Evolutionary conservation across 2,113 vertebrate genomes (phyloP).

Genomic region (Hippocampus zosterae): DNA sequence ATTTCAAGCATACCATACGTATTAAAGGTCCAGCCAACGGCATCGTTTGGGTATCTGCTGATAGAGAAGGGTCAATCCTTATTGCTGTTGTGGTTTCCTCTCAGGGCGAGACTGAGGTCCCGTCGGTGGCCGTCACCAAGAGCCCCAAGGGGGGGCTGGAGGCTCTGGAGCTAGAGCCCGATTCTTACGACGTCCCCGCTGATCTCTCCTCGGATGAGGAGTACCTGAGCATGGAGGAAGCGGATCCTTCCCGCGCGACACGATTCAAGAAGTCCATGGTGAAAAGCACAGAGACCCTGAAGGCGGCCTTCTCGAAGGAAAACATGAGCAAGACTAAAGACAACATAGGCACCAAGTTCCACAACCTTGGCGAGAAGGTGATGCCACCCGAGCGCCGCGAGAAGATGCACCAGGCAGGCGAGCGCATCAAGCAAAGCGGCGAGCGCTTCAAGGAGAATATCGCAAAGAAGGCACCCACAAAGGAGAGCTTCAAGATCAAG

Average conservation of each 20-base stretch:
- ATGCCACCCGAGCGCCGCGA: slow-evolving; percentile 88
- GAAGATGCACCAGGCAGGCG: slow-evolving; percentile 86
- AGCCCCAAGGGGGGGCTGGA: slow-evolving; percentile 76
- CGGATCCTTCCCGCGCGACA: slow-evolving; percentile 74
- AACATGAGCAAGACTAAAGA: slow-evolving; percentile 89
- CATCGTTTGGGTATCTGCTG: too few species aligned
- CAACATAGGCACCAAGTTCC: slow-evolving; percentile 87
- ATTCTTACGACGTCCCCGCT: slow-evolving; percentile 76
- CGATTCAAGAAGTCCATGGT: slow-evolving; percentile 85
- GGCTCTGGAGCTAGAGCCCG: slow-evolving; percentile 71
- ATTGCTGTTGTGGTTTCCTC: slow-evolving; percentile 9
- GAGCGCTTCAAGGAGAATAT: slow-evolving; percentile 88
- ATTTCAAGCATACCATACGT: too few species aligned
- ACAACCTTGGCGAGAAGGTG: slow-evolving; percentile 86
- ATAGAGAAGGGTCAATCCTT: background rate
- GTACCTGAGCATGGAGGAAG: slow-evolving; percentile 82
- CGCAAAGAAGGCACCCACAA: slow-evolving; percentile 82
- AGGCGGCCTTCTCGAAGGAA: slow-evolving; percentile 93
- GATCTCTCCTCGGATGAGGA: slow-evolving; percentile 97
- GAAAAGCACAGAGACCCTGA: slow-evolving; percentile 86
- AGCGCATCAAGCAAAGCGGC: slow-evolving; percentile 83
- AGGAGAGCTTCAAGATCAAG: slow-evolving; percentile 83
- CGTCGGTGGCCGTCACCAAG: slow-evolving; percentile 80
- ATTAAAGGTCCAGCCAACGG: too few species aligned
- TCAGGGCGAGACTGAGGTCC: slow-evolving; percentile 84